A percentile compares a stretch with the other conserved stretches of the same genome.
These are phyloP conservation scores for Rhabdophis nuchalis DNA, from an alignment of 2,797 vertebrate species.

Conservation along the genomic window DNA sequence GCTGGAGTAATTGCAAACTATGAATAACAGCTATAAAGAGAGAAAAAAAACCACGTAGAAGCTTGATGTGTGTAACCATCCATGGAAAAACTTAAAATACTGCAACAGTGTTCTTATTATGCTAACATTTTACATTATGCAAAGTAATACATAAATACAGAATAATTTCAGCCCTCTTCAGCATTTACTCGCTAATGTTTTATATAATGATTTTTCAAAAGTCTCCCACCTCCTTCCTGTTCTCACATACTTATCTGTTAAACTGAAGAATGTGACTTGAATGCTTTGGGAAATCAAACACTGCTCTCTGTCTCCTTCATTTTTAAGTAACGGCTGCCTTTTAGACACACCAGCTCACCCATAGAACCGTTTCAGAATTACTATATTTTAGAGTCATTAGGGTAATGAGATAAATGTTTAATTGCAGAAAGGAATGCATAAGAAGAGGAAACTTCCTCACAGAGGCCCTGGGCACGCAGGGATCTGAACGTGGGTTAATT, in stretches of 20 bases:
- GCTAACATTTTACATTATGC: constrained; percentile 69
- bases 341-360: constrained; percentile 52
- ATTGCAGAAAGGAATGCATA: constrained; percentile 59
- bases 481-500: constrained; percentile 36
- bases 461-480: constrained; percentile 1
- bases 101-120: constrained; percentile 66
- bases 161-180: constrained; percentile 65
- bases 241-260: constrained; percentile 33
- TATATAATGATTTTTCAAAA: constrained; percentile 41
- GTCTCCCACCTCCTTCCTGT: neutral
- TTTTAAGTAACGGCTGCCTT: constrained; percentile 4
- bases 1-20: neutral
- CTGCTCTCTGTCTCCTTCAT: constrained; percentile 12
- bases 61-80: constrained; percentile 60
- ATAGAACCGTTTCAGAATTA: constrained; percentile 44
- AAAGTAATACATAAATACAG: constrained; percentile 69
- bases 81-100: constrained; percentile 61
- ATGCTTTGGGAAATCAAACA: constrained; percentile 31
- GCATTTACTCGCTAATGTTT: constrained; percentile 54
- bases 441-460: constrained; percentile 39
- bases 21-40: constrained; percentile 14
- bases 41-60: constrained; percentile 50
- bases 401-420: constrained; percentile 58
- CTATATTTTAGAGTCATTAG: constrained; percentile 46
- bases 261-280: constrained; percentile 31